Base-by-base conservation (phyloP, 2,113 vertebrate genomes). In the Chelonoidis abingdonii region DNA sequence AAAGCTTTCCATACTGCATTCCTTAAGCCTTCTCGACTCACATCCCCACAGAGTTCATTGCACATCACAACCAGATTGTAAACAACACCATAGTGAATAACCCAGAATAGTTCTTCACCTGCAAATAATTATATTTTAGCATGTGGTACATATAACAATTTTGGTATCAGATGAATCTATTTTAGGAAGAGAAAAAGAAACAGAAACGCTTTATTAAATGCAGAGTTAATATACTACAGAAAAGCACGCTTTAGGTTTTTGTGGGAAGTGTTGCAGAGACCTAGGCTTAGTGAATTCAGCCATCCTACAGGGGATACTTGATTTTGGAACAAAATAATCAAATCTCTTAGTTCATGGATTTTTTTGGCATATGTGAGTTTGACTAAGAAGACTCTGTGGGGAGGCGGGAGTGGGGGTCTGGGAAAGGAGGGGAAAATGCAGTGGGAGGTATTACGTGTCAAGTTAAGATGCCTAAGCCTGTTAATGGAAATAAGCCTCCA, bases 61-160 rank as follows among this genome's bases (percentile, higher is more conserved):
- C 59, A 97, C 94, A 98, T 94, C 86, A 95, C 92, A 85, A 90
- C 91, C 93, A 98, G 86, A 90, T 95, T 97, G 65, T 96, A 97
- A 83, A 97, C 80, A 86, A 96, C n/a, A 56, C 96, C 88, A n/a
- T 93, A 98, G 53, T 91, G 95, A 92, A 95, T 95, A 89, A 88
- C 65, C 94, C 96, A 97, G 59, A 95, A 75, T 81, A 97, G 82
- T 7, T 96, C 72, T 35, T 97, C 56, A 97, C 89, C 97, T 98
- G 83, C 41, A 92, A 95, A 93, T 91, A 92, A 93, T 83, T 89
- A 38, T 11, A 84, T 52, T 89, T 94, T 93, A n/a, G 56, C 86
- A n/a, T 54, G 83, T 54, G 35, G 69, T 88, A 85, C 19, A n/a
- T n/a, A 9, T 54, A 93, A 62, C 5, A 50, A 21, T 49, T 94